phyloP scores from a whole-genome alignment of 2,888 invertebrate species.

The Priocnemis perturbator region DNA sequence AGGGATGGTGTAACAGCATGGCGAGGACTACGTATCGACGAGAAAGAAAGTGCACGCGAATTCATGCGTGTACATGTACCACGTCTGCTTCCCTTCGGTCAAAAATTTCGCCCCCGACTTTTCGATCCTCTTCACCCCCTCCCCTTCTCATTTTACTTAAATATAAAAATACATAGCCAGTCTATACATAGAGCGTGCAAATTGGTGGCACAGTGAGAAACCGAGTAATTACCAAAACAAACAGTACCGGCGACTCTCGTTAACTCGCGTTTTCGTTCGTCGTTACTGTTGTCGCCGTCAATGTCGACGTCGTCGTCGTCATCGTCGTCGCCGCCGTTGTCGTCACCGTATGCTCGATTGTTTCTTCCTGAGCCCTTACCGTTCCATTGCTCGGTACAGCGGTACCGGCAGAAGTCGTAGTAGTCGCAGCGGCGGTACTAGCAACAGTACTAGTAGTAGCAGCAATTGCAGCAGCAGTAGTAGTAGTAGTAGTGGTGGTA shows the following conservation, averaged over 20 bases:
- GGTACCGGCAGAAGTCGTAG: conserved; percentile 15
- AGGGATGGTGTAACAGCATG: too few species aligned
- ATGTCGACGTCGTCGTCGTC: too few species aligned
- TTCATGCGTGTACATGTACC: too few species aligned
- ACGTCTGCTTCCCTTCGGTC: too few species aligned
- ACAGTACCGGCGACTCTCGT: conserved; percentile 62
- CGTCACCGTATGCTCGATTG: conserved; percentile 12
- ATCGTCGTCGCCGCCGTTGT: conserved; percentile 1
- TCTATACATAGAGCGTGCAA: conserved; percentile 75
- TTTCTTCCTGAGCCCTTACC: conserved; percentile 64
- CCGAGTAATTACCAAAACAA: conserved; percentile 60
- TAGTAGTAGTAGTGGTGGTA: too few species aligned
- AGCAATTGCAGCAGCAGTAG: too few species aligned
- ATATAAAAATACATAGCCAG: conserved; percentile 76
- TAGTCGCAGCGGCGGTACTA: conserved; percentile 26
- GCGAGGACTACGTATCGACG: too few species aligned
- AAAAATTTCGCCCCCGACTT: too few species aligned
- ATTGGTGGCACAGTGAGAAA: conserved; percentile 71
- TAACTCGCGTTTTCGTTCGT: conserved; percentile 70
- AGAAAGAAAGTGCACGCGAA: too few species aligned
- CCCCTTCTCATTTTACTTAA: conserved; percentile 68
- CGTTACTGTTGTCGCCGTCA: conserved; percentile 37
- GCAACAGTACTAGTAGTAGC: too few species aligned
- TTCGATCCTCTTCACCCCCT: too few species aligned
- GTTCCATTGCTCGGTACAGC: conserved; percentile 61